Base-by-base conservation (phyloP, 2,797 vertebrate genomes). In the Hemibagrus guttatus region DNA sequence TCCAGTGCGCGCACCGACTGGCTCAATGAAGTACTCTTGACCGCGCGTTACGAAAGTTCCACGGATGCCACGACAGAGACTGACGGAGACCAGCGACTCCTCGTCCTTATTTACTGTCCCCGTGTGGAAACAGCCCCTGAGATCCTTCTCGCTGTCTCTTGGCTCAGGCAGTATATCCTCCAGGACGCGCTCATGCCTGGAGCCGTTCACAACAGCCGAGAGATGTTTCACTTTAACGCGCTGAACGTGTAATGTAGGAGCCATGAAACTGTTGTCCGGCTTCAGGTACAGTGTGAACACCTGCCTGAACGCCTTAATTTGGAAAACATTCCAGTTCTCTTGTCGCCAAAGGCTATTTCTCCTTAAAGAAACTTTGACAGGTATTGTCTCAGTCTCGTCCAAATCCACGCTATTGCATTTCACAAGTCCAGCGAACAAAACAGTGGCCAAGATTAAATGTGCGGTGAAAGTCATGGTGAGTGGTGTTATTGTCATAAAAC, bases 31-130 rank as follows among this genome's bases (percentile, higher is more conserved):
- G 91, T 97, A 99, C 86, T 97, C 95, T 35, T 93, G 94, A 59
- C 96, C 96, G 26, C 96, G 94, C 26, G 96, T 93, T 61, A 97
- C 91, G 92, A 99, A 99, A 46, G 96, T 95, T 86, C 96, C 98
- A 7, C 94, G 93, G 85, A 98, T 95, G 26, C 97, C 97, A 3
- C 94, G 92, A 90, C 98, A 99, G 89, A 98, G 89, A 90, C 96
- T 98, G 89, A 99, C 93, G 5, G 97, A 97, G 56, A 96, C 97
- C 52, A 97, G 88, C 0, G 96, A 96, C n/a, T 94, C 93, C 9
- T 90, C 93, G 79, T 93, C 95, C 0, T 89, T 82, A n/a, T 96
- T 95, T 31, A 98, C 97, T 0, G 88, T 94, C 9, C 98, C 98
- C 0, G 97, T 94, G 93, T 97, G 98, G 86, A 98, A 98, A 89